phyloP scores from a whole-genome alignment of 2,113 vertebrate species.

The Narcine bancroftii region DNA sequence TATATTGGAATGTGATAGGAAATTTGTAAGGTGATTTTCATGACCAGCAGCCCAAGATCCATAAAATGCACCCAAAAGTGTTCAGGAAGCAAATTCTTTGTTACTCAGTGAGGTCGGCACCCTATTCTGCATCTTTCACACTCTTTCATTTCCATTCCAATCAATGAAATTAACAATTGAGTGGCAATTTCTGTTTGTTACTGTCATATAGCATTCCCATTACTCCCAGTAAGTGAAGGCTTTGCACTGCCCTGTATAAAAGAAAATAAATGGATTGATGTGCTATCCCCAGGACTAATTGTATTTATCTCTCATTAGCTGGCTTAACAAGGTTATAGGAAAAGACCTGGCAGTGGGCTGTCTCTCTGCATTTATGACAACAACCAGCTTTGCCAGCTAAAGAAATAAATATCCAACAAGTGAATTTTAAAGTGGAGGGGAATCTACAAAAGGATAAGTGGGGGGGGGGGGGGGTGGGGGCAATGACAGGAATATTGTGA shows the following conservation, averaged over 20 bases:
- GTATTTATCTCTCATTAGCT: not conserved
- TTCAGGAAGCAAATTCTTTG: no score
- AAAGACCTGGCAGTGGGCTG: not conserved
- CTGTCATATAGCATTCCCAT: not conserved
- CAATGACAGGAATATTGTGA: not conserved
- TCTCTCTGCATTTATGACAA: not conserved
- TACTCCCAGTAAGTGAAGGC: not conserved
- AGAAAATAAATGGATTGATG: not conserved
- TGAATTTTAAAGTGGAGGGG: not conserved
- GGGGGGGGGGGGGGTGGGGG: no score
- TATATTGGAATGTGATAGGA: no score
- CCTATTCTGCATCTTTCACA: no score
- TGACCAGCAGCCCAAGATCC: no score
- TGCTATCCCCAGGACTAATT: not conserved
- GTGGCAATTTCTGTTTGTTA: not conserved
- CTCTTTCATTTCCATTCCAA: not conserved
- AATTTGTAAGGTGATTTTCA: no score
- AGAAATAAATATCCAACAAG: not conserved
- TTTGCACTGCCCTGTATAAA: not conserved
- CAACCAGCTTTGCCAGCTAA: not conserved
- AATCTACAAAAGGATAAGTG: not conserved
- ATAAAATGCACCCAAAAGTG: no score
- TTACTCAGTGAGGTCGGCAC: no score
- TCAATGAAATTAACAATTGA: not conserved
- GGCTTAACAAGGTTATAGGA: not conserved